These are phyloP conservation scores for Tragelaphus scriptus DNA, from an alignment of 2,113 vertebrate species.

Conservation along the genomic window DNA sequence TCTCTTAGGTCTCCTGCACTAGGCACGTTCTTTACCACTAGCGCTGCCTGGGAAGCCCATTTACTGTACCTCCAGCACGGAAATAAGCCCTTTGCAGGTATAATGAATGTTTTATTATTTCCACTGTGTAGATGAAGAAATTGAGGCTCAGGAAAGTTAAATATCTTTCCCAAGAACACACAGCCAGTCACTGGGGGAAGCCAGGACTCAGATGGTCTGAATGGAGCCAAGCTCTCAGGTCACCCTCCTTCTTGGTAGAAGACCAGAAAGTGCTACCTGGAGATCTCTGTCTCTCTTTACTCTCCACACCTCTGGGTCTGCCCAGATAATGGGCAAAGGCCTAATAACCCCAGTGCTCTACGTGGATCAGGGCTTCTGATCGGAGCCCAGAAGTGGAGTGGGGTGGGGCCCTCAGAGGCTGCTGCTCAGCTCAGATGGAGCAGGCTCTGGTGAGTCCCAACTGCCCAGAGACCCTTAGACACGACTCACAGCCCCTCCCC, in stretches of 20 bases:
- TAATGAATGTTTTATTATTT: neutral
- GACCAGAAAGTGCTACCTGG: neutral
- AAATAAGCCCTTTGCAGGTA: neutral
- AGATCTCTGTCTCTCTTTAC: neutral
- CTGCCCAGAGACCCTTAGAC: neutral
- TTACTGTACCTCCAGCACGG: too few relatives aligned
- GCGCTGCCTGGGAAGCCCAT: neutral
- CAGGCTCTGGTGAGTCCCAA: neutral
- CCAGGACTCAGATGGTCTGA: neutral
- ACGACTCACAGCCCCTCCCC: neutral
- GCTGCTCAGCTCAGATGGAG: neutral
- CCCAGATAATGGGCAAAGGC: neutral
- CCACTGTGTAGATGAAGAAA: neutral
- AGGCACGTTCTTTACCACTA: neutral
- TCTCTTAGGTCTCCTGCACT: neutral
- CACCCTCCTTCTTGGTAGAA: neutral
- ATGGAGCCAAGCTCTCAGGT: rapidly evolving
- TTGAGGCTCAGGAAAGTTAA: neutral
- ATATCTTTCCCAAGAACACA: neutral
- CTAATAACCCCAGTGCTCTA: neutral
- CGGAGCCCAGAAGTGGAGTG: neutral
- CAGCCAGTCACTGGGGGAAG: rapidly evolving
- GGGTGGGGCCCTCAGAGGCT: neutral
- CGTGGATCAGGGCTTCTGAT: neutral
- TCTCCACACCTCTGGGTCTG: neutral